A percentile compares a stretch with the other conserved stretches of the same genome.
Evolutionary conservation across 1,140 invertebrate genomes (phyloP).

Genomic region (Rhizoglyphus robini): DNA sequence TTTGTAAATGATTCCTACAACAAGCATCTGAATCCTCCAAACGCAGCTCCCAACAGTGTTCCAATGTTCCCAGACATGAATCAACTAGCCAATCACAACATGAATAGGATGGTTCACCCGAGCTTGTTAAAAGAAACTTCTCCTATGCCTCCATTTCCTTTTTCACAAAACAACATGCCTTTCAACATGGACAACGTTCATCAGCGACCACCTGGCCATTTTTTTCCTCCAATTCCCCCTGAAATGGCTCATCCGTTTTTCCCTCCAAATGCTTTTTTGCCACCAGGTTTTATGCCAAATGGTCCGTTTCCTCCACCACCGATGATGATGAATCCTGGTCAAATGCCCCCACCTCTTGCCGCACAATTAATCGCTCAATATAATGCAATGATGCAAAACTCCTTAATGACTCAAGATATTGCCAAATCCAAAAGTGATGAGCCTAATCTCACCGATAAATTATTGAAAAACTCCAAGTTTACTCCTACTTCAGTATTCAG

Average conservation of each 20-base stretch:
- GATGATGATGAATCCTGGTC: background rate
- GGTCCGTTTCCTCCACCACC: background rate
- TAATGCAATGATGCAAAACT: background rate
- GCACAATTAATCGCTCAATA: background rate
- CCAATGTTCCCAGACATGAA: background rate
- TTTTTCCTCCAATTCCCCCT: background rate
- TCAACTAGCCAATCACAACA: background rate
- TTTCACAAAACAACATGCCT: background rate
- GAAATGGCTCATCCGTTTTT: background rate
- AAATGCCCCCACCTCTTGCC: background rate
- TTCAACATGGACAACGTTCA: no score
- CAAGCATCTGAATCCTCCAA: background rate
- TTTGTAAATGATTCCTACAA: background rate
- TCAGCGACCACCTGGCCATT: background rate
- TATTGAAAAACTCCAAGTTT: conserved; percentile 9
- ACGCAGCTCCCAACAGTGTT: background rate
- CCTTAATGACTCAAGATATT: background rate
- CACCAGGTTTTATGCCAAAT: background rate
- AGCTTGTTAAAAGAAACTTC: background rate
- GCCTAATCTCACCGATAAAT: background rate
- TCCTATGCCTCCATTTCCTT: background rate
- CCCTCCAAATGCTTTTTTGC: background rate
- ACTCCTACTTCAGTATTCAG: conserved; percentile 12
- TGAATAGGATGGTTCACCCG: background rate
- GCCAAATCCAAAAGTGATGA: background rate